Evolutionary conservation across 2,113 vertebrate genomes (phyloP).

Genomic region (Aix galericulata): DNA sequence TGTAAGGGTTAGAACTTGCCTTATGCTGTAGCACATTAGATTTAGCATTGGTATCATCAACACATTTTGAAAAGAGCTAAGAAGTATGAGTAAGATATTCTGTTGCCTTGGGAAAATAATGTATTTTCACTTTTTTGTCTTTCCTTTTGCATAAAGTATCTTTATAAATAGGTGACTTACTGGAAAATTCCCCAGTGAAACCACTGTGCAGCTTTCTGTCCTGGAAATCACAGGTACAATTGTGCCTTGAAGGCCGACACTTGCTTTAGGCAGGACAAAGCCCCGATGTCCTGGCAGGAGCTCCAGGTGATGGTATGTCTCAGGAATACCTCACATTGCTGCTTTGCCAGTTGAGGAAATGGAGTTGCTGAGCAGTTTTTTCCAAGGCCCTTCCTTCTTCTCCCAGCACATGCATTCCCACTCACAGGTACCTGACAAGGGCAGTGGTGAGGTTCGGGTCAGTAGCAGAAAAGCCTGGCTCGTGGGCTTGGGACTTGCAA

Average conservation of each 20-base stretch:
- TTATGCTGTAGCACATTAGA: conserved; percentile 1
- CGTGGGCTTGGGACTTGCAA: neutral
- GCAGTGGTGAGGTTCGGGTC: neutral
- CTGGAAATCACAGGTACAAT: neutral
- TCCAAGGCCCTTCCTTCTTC: neutral
- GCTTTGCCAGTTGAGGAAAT: neutral
- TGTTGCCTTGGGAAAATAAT: conserved; percentile 8
- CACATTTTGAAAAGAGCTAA: conserved; percentile 21
- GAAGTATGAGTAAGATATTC: neutral
- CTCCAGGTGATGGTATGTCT: neutral
- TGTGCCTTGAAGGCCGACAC: neutral
- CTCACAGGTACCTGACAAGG: neutral
- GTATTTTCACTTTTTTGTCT: neutral
- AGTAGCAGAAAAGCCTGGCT: neutral
- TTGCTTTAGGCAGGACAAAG: neutral
- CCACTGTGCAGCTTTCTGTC: neutral
- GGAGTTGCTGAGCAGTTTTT: neutral
- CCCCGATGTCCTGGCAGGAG: neutral
- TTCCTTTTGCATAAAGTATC: neutral
- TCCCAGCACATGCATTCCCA: neutral
- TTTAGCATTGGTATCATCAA: conserved; percentile 26
- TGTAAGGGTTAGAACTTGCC: conserved; percentile 1
- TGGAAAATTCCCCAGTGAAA: conserved; percentile 11
- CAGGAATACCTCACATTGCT: neutral
- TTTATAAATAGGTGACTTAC: neutral